phyloP scores from a whole-genome alignment of 2,888 invertebrate genomes.

The Dicyrtoma fusca region DNA sequence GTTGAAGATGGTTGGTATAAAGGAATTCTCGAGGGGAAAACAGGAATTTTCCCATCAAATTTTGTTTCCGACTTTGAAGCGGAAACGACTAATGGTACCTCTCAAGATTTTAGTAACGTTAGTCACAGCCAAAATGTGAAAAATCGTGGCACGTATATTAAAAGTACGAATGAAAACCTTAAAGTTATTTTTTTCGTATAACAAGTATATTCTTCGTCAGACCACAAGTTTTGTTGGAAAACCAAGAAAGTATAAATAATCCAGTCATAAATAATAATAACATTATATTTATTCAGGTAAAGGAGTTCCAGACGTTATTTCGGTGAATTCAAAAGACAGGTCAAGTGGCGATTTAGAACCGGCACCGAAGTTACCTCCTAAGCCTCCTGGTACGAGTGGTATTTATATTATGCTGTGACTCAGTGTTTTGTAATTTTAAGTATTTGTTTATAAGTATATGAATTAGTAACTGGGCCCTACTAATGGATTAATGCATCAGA shows the following conservation, averaged over 20 bases:
- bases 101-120: background rate
- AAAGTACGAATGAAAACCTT: conserved; percentile 17
- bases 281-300: too few relatives aligned
- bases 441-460: too few relatives aligned
- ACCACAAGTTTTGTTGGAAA: too few relatives aligned
- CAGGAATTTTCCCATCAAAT: conserved; percentile 95
- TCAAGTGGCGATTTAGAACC: conserved; percentile 57
- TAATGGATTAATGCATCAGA: too few relatives aligned
- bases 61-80: conserved; percentile 70
- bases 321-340: conserved; percentile 16
- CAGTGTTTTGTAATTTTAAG: background rate
- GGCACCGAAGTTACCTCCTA: conserved; percentile 74
- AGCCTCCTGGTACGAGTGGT: conserved; percentile 71
- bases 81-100: conserved; percentile 8
- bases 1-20: conserved; percentile 95
- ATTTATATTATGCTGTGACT: background rate
- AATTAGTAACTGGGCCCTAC: too few relatives aligned
- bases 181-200: too few relatives aligned
- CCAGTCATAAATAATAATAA: too few relatives aligned
- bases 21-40: conserved; percentile 73
- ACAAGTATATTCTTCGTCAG: too few relatives aligned
- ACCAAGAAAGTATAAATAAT: too few relatives aligned
- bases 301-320: conserved; percentile 45
- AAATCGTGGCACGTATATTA: conserved; percentile 25
- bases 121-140: conserved; percentile 6